Evolutionary conservation across 30 jellyfish, hydroid and myxozoan genomes (phyloP).

Genomic region (Pseudorhiza aurosa): DNA sequence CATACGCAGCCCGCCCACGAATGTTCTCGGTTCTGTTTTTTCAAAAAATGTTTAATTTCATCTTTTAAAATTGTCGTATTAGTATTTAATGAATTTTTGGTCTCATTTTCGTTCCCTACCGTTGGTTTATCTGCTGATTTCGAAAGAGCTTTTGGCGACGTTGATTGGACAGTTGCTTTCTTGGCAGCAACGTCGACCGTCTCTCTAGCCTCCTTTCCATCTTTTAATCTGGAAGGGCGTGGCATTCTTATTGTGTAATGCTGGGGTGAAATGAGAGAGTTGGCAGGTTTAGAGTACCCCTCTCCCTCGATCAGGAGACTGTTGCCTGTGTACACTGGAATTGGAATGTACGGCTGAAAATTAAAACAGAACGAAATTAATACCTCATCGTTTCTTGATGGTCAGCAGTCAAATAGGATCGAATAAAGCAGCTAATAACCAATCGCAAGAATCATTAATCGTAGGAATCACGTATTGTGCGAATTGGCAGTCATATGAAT

Average conservation of each 20-base stretch:
- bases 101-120: neutral
- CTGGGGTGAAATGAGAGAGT: constrained; percentile 11
- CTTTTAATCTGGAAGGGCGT: constrained; percentile 23
- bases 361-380: neutral
- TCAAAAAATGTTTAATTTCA: constrained; percentile 20
- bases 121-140: neutral
- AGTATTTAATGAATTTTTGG: neutral
- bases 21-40: neutral
- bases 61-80: constrained; percentile 5
- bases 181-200: neutral
- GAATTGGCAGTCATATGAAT: no score
- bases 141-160: neutral
- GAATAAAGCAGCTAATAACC: no score
- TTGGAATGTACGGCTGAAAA: constrained; percentile 71
- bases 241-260: neutral
- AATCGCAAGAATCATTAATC: no score
- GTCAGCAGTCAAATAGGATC: no score
- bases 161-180: neutral
- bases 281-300: constrained; percentile 53
- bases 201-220: constrained; percentile 6
- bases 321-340: constrained; percentile 90
- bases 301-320: constrained; percentile 82
- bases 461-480: no score
- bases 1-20: constrained; percentile 56
- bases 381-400: neutral